Percentiles rank a stretch among this genome's conserved stretches.
phyloP scores from a whole-genome alignment of 30 jellyfish, hydroid and myxozoan genomes.

The Hydra vulgaris region DNA sequence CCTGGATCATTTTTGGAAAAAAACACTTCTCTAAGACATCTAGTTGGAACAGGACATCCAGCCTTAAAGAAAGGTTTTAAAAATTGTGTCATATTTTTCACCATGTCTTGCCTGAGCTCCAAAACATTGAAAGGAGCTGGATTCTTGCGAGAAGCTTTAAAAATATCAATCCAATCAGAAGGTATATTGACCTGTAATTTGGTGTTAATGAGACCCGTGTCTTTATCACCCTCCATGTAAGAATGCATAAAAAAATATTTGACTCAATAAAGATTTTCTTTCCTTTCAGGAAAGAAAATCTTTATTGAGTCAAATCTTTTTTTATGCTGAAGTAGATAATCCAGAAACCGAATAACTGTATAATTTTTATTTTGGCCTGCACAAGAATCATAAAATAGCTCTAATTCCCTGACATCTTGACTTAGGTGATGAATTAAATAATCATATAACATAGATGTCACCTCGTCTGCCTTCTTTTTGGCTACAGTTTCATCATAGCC shows the following conservation, averaged over 20 bases:
- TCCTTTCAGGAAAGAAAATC: background rate
- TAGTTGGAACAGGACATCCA: background rate
- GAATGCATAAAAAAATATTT: too few relatives aligned
- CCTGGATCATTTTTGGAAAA: background rate
- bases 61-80: background rate
- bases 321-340: background rate
- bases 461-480: background rate
- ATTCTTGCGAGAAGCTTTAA: background rate
- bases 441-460: background rate
- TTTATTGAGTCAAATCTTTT: background rate
- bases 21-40: background rate
- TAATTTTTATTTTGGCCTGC: background rate
- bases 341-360: background rate
- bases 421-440: background rate
- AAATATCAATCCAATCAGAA: background rate
- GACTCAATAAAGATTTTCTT: too few relatives aligned
- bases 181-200: background rate
- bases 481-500: background rate
- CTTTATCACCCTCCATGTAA: too few relatives aligned
- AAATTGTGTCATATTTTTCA: background rate
- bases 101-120: background rate
- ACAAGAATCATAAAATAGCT: background rate
- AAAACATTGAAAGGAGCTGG: background rate
- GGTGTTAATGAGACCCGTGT: too few relatives aligned
- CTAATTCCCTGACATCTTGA: background rate